These are phyloP conservation scores for Erebia palarica DNA, from an alignment of 2,888 invertebrate genomes.

Conservation along the genomic window DNA sequence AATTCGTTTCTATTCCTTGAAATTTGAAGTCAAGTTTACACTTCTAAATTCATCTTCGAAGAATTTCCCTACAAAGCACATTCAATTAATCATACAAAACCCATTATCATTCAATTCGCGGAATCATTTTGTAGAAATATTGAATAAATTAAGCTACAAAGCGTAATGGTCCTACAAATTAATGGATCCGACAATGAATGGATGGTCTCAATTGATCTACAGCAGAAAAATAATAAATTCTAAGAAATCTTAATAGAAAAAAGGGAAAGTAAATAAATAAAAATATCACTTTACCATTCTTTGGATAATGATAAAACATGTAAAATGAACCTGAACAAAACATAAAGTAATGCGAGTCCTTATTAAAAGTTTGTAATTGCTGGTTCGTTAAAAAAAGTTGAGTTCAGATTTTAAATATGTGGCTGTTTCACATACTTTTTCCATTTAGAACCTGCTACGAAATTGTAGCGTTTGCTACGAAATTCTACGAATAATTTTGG, in stretches of 20 bases:
- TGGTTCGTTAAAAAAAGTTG: background rate
- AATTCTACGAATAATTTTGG: background rate
- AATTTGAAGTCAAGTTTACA: background rate
- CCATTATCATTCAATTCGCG: constrained; percentile 14
- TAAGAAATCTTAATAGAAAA: background rate
- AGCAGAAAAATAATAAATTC: constrained; percentile 10
- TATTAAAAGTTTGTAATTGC: constrained; percentile 2
- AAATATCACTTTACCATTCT: too few relatives aligned
- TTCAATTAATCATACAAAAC: constrained; percentile 23
- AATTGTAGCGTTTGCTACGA: background rate
- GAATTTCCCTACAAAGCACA: constrained; percentile 5
- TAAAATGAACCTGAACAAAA: background rate
- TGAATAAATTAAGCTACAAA: constrained; percentile 34
- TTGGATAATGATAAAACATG: too few relatives aligned
- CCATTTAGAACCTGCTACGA: background rate
- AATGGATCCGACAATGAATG: constrained; percentile 21
- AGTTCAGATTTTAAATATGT: background rate
- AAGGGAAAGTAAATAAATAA: too few relatives aligned
- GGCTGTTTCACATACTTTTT: background rate
- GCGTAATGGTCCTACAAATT: constrained; percentile 30
- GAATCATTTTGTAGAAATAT: constrained; percentile 16
- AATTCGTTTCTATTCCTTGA: background rate
- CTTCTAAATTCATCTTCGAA: background rate
- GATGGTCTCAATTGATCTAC: constrained; percentile 33
- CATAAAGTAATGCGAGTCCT: background rate